phyloP scores from a whole-genome alignment of 2,113 vertebrate species.

The Vidua chalybeata region DNA sequence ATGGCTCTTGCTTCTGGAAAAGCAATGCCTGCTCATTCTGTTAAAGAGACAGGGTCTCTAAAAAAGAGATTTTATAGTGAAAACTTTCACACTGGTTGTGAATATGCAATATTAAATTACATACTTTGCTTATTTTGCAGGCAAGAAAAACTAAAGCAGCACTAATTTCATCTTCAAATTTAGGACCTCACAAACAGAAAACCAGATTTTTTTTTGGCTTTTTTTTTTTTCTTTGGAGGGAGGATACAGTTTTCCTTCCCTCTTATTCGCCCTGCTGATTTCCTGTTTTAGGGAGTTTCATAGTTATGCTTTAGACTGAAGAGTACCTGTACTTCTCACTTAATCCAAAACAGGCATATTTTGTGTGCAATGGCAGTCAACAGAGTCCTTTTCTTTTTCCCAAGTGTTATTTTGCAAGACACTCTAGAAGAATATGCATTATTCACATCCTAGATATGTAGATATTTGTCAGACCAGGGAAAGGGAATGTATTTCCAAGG shows the following conservation, averaged over 20 bases:
- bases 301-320: not conserved
- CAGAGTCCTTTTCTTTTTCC: not conserved
- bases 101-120: not conserved
- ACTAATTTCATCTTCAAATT: not conserved
- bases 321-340: not conserved
- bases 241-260: not conserved
- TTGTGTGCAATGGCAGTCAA: not conserved
- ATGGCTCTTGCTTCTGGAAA: not conserved
- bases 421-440: not conserved
- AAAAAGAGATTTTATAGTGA: not conserved
- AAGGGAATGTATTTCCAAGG: constrained; percentile 38
- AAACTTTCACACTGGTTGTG: not conserved
- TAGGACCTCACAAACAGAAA: not conserved
- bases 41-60: not conserved
- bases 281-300: not conserved
- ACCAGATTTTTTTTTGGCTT: not conserved
- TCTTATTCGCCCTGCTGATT: not conserved
- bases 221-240: not conserved
- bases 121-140: not conserved
- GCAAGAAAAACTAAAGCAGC: not conserved
- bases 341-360: not conserved
- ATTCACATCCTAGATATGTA: constrained; percentile 28
- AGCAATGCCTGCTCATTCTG: not conserved
- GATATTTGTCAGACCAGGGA: constrained; percentile 32
- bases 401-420: not conserved